A percentile compares a stretch with the other conserved stretches of the same genome.
These are phyloP conservation scores for Piprites chloris DNA, from an alignment of 2,113 vertebrate species.

Conservation along the genomic window DNA sequence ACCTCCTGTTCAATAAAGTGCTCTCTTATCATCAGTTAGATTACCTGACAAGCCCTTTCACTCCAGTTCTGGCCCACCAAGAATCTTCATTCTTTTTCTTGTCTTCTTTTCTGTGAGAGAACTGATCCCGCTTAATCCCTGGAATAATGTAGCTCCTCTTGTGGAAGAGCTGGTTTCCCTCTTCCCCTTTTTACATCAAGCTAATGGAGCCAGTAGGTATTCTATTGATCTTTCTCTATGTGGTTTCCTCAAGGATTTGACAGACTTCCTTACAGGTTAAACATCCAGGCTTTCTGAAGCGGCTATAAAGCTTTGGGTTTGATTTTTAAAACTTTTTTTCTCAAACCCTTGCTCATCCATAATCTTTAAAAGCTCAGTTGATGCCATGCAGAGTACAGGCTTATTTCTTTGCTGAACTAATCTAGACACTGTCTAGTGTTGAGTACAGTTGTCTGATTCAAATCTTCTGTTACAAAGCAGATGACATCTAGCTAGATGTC, in stretches of 20 bases:
- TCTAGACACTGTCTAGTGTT: conserved; percentile 81
- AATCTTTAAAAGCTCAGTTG: conserved; percentile 83
- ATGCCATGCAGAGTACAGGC: conserved; percentile 85
- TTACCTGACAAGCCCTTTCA: conserved; percentile 86
- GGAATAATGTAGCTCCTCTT: conserved; percentile 85
- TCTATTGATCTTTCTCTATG: conserved; percentile 86
- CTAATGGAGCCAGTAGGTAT: conserved; percentile 90
- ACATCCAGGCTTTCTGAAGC: conserved; percentile 76
- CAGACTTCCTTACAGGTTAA: conserved; percentile 79
- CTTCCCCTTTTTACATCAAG: conserved; percentile 85
- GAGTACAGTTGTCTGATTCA: conserved; percentile 87
- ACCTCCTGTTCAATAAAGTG: conserved; percentile 76
- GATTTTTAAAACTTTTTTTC: conserved; percentile 79
- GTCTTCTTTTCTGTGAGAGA: conserved; percentile 76
- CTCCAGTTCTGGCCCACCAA: conserved; percentile 76
- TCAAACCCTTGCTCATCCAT: conserved; percentile 76
- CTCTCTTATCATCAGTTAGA: conserved; percentile 76
- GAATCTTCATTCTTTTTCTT: conserved; percentile 73
- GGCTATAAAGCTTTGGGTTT: conserved; percentile 77
- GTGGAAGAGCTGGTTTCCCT: conserved; percentile 73
- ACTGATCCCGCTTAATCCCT: conserved; percentile 85
- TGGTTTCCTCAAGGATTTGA: conserved; percentile 83
- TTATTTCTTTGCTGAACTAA: conserved; percentile 81
- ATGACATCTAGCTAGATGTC: conserved; percentile 92
- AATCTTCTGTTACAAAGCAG: conserved; percentile 93